Percentiles rank a stretch among this genome's conserved stretches.
Evolutionary conservation across 2,888 invertebrate genomes (phyloP).

Genomic region (Girardia tigrina): DNA sequence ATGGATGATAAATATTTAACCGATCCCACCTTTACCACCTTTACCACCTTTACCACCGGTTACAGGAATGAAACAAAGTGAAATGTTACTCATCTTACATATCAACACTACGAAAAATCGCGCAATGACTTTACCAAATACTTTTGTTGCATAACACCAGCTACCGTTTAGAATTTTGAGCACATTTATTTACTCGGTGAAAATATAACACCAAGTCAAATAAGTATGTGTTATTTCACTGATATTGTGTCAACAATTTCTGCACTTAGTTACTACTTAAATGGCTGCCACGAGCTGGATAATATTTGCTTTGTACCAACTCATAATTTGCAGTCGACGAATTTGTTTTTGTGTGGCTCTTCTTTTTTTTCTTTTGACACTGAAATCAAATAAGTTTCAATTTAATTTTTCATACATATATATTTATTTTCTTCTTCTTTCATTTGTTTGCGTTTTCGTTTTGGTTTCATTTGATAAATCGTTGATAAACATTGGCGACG

Average conservation of each 20-base stretch:
- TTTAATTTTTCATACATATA: too few relatives aligned
- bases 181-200: not conserved
- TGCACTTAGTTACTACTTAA: not conserved
- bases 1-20: not conserved
- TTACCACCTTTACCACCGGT: not conserved
- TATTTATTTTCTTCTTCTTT: too few relatives aligned
- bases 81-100: constrained; percentile 17
- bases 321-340: not conserved
- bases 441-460: too few relatives aligned
- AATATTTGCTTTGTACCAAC: not conserved
- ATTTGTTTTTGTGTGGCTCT: not conserved
- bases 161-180: constrained; percentile 8
- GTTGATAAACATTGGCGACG: too few relatives aligned
- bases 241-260: constrained; percentile 23
- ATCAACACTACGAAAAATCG: not conserved
- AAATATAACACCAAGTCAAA: constrained; percentile 19
- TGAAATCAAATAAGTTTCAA: too few relatives aligned
- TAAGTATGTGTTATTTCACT: constrained; percentile 7
- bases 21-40: too few relatives aligned
- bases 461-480: too few relatives aligned
- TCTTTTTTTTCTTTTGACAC: too few relatives aligned
- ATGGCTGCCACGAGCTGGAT: not conserved
- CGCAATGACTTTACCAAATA: not conserved
- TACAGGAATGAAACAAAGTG: not conserved
- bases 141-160: not conserved